Evolutionary conservation across 2,797 vertebrate genomes (phyloP).

Genomic region (Phaenicophaeus curvirostris): DNA sequence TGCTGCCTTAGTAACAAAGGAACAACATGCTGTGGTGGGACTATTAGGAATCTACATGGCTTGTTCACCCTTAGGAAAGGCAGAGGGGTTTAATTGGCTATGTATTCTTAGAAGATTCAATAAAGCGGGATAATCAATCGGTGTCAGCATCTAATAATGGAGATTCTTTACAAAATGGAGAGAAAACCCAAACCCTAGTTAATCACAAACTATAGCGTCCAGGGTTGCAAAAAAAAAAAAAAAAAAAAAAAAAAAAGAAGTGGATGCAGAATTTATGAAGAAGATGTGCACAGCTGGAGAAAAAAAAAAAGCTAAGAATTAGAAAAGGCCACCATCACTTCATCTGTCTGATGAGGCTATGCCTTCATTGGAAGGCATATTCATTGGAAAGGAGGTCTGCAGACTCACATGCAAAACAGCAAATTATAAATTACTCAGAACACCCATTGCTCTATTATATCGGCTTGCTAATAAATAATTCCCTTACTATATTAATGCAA

Average conservation of each 20-base stretch:
- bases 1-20: constrained; percentile 73
- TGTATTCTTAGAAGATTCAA: constrained; percentile 55
- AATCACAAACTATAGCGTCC: not conserved
- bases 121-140: constrained; percentile 46
- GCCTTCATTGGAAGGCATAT: too few relatives aligned
- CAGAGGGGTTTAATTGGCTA: constrained; percentile 66
- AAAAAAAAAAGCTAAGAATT: not conserved
- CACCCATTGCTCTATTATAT: not conserved
- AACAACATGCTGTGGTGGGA: constrained; percentile 59
- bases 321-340: not conserved
- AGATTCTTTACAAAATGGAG: constrained; percentile 8
- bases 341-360: not conserved
- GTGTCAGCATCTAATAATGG: constrained; percentile 46
- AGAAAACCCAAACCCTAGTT: constrained; percentile 15
- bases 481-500: not conserved
- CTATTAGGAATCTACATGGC: constrained; percentile 36
- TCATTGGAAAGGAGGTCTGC: constrained; percentile 51
- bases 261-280: not conserved
- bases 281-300: not conserved
- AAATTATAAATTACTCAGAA: constrained; percentile 54
- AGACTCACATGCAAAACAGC: constrained; percentile 15
- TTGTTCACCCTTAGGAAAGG: constrained; percentile 42
- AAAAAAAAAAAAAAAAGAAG: not conserved
- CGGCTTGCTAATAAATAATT: constrained; percentile 27
- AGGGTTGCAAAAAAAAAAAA: not conserved